Evolutionary conservation across 2,113 vertebrate genomes (phyloP), one percentile per base, ranked within the genome.

Genomic region (Pantherophis guttatus): DNA sequence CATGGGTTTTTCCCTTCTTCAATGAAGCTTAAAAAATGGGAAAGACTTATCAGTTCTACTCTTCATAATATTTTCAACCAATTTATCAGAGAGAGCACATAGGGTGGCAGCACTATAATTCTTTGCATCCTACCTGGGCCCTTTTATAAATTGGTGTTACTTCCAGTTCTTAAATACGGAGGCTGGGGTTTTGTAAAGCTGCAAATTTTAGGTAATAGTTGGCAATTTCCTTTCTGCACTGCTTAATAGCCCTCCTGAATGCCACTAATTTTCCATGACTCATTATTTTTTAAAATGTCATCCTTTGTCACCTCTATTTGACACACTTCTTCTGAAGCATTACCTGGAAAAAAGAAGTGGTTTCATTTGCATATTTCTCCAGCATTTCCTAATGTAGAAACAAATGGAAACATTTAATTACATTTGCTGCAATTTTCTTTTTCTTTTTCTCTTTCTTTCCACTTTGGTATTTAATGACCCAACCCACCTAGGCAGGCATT

Each of bases 261-360:
- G 75, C 92, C 81, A 90, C 81, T 50, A 44, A 86, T 62, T 90
- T 24, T 53, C 57, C 81, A 86, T 93, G 89, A 87, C 81, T 86
- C 86, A 57, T 93, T 93, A 87, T 86, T 93, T 93, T 81, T 86
- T 44, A 33, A 93, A 93, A 93, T 87, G 88, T n/a, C 92, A 93
- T 44, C 92, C 89, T 90, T 90, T 90, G 89, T 90, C 81, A 87
- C 81, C 88, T 90, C 19, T 93, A 90, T 93, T 86, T 90, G 70
- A 59, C 75, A 93, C 55, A 65, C 81, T 90, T 54, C 57, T 87
- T 90, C 5, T 93, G 81, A 93, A 21, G 48, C 48, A 58, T 6
- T 57, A 92, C n/a, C 89, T 54, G 29, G 48, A 2, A 21, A 48
- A 62, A 39, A 12, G 24, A 44, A 90, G 81, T 39, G 13, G 75